phyloP scores from a whole-genome alignment of 2,888 invertebrate genomes.

The Tinea pellionella region DNA sequence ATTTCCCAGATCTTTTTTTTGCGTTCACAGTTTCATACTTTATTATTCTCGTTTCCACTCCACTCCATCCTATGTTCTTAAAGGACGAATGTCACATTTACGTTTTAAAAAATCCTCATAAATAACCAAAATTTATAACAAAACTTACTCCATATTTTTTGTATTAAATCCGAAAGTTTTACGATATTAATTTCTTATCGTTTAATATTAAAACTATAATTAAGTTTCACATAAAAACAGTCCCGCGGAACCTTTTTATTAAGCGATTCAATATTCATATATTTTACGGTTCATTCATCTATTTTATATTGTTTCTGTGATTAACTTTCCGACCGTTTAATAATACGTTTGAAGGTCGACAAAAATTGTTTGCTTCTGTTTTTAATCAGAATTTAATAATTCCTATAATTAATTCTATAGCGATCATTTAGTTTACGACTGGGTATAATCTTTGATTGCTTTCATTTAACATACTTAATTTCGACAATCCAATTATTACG shows the following conservation, averaged over 20 bases:
- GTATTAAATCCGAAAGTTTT: slow-evolving; percentile 42
- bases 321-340: slow-evolving; percentile 12
- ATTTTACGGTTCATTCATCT: slow-evolving; percentile 44
- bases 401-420: slow-evolving; percentile 1
- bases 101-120: slow-evolving; percentile 46
- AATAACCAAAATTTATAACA: slow-evolving; percentile 59
- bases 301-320: slow-evolving; percentile 30
- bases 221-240: slow-evolving; percentile 56
- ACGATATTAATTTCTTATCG: slow-evolving; percentile 56
- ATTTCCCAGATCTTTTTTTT: not conserved
- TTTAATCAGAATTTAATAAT: not conserved
- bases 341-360: slow-evolving; percentile 7
- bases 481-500: not conserved
- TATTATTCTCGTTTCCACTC: slow-evolving; percentile 11
- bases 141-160: slow-evolving; percentile 38
- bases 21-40: too few species aligned
- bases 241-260: slow-evolving; percentile 42
- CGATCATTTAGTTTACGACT: not conserved
- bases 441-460: not conserved
- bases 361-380: slow-evolving; percentile 4
- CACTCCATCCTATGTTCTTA: slow-evolving; percentile 17
- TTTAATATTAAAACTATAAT: slow-evolving; percentile 62
- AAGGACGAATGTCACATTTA: slow-evolving; percentile 31
- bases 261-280: slow-evolving; percentile 49
- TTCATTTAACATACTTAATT: not conserved